Evolutionary conservation across 1,140 invertebrate species (phyloP).

Genomic region (Tetramorium simillimum): DNA sequence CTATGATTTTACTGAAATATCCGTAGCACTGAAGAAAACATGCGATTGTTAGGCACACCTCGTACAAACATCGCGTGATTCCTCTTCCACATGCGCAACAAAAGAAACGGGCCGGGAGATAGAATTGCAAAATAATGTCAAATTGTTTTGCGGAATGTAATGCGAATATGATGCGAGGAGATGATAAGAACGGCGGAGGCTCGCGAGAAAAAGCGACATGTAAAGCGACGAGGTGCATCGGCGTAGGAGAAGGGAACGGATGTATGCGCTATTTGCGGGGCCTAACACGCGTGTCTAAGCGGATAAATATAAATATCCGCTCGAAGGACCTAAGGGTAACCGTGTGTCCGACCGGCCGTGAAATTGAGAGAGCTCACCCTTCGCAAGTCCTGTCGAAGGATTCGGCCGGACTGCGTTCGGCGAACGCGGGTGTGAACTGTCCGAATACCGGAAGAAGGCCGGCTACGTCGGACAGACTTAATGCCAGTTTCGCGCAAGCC

Average conservation of each 20-base stretch:
- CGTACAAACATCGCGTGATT: neutral
- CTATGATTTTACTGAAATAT: constrained; percentile 9
- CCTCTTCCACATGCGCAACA: neutral
- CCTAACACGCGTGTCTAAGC: constrained; percentile 70
- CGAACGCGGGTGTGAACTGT: constrained; percentile 37
- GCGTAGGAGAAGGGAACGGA: neutral
- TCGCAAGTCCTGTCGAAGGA: constrained; percentile 49
- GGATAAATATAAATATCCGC: constrained; percentile 75
- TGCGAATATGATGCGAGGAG: neutral
- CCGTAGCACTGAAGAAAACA: neutral
- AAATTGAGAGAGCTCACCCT: constrained; percentile 74
- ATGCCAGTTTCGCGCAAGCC: neutral
- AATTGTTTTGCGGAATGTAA: constrained; percentile 24
- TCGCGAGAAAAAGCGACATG: neutral
- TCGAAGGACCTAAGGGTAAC: constrained; percentile 42
- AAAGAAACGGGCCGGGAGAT: neutral
- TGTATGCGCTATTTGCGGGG: constrained; percentile 47
- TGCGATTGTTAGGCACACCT: neutral
- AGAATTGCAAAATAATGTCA: constrained; percentile 20
- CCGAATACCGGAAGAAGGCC: constrained; percentile 33
- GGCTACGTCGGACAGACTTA: constrained; percentile 2
- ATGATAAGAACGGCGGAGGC: neutral
- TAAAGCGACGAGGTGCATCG: constrained; percentile 2
- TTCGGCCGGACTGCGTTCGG: constrained; percentile 32
- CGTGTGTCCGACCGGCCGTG: constrained; percentile 70